Percentiles rank a stretch among this genome's conserved stretches.
Evolutionary conservation across 2,888 invertebrate genomes (phyloP).

Genomic region (Halocaridina rubra): DNA sequence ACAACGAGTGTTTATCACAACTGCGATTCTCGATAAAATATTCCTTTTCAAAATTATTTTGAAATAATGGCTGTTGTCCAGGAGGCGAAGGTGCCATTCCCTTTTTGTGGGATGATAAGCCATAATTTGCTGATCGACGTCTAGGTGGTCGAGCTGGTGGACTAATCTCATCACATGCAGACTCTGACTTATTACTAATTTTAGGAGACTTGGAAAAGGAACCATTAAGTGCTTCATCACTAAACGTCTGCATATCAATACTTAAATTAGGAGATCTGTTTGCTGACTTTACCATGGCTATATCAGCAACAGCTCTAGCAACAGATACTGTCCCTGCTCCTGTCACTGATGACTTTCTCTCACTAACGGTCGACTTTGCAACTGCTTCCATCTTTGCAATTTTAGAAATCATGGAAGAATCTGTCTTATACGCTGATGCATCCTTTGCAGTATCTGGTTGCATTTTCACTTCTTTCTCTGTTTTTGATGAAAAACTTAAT

Average conservation of each 20-base stretch:
- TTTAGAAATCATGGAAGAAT: neutral
- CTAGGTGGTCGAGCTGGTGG: slow-evolving; percentile 40
- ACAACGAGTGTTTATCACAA: neutral
- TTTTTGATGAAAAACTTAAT: slow-evolving; percentile 40
- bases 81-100: slow-evolving; percentile 43
- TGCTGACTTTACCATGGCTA: neutral
- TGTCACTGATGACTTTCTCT: neutral
- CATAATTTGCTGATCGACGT: slow-evolving; percentile 6
- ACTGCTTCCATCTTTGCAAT: neutral
- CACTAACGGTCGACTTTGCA: neutral
- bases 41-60: neutral
- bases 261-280: too few relatives aligned
- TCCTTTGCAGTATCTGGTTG: slow-evolving; percentile 6
- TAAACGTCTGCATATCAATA: too few relatives aligned
- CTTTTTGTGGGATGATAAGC: slow-evolving; percentile 9
- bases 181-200: neutral
- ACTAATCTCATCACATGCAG: neutral
- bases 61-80: neutral
- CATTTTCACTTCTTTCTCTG: slow-evolving; percentile 33
- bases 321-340: slow-evolving; percentile 16
- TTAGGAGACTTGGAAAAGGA: neutral
- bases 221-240: neutral
- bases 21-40: neutral
- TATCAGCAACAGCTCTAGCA: slow-evolving; percentile 40
- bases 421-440: neutral